phyloP scores from a whole-genome alignment of 2,113 vertebrate species.

The Tachycineta bicolor region DNA sequence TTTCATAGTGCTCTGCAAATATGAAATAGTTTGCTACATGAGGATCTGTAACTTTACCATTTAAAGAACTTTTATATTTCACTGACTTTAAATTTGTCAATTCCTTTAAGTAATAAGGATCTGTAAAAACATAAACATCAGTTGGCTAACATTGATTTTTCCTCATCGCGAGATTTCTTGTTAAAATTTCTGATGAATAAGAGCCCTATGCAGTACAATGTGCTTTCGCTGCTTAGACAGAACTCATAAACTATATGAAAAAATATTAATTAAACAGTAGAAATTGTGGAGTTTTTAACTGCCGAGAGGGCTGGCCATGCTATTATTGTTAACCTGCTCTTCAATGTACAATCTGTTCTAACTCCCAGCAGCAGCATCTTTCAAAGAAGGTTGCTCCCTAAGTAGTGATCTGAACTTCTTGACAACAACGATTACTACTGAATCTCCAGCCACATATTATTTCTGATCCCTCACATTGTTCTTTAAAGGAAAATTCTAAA shows the following conservation, averaged over 20 bases:
- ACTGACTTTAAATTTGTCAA: background rate
- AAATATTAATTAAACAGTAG: background rate
- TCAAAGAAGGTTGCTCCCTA: background rate
- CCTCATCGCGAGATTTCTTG: background rate
- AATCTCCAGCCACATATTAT: background rate
- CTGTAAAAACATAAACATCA: background rate
- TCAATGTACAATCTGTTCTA: background rate
- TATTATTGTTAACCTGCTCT: background rate
- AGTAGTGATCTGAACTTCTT: background rate
- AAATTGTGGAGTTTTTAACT: background rate
- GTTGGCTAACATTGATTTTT: background rate
- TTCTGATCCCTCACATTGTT: background rate
- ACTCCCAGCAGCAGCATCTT: background rate
- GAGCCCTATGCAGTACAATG: background rate
- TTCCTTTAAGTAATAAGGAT: background rate
- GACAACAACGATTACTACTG: background rate
- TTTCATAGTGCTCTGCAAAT: background rate
- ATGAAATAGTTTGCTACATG: background rate
- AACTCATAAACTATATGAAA: background rate
- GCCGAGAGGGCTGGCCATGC: fast-evolving
- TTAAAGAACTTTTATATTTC: background rate
- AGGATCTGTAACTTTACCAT: background rate
- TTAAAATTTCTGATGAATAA: background rate
- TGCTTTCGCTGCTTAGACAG: background rate
- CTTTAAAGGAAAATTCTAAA: background rate